Base-by-base conservation (phyloP, 1,140 invertebrate genomes). In the Procambarus virginalis region DNA sequence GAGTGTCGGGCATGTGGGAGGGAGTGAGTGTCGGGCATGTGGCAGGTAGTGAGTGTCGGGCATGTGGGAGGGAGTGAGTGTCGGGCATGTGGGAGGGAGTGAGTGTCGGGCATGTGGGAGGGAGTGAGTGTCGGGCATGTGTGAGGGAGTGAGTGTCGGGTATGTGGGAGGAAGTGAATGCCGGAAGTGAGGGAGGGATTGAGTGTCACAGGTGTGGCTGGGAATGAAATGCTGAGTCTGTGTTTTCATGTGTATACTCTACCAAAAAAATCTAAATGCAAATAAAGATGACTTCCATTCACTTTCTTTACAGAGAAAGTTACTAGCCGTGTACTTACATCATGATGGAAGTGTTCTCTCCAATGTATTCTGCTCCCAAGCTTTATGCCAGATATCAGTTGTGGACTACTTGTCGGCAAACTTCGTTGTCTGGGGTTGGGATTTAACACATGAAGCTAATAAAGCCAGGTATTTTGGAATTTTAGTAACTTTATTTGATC, bases 401-500 rank as follows among this genome's bases (percentile, higher is more conserved):
- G 96, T 98, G 80, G 96, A 97, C 94, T 97, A 97, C 91, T 95
- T 99, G 55, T 96, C 96, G 82, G 96, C 95, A 51, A 98, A 98
- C 95, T 99, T 99, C 94, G 94, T 99, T 46, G 95, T 98, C 0
- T 99, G 97, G 96, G 98, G 98, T 79, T 99, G 98, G 98, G 98
- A 99, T 94, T 95, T 99, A 90, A 98, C 98, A 2, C 95, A 96
- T 91, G 96, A 97, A 92, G 96, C 96, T 91, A 99, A 99, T 94
- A 96, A 96, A 94, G 95, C 95, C 92, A 96, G 96, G 97, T 97
- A 93, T 94, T 93, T 48, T 76, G 10, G 5, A 5, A 55, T 55
- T 8, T 55, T 55, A 55, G 10, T 55, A 55, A 55, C 10, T 5
- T 55, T 5, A 10, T 55, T 55, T 55, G 10, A 10, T 55, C 10